A percentile compares a stretch with the other conserved stretches of the same genome.
Conservation (phyloP, 2,797 vertebrate genomes). For the Pterois miles region DNA sequence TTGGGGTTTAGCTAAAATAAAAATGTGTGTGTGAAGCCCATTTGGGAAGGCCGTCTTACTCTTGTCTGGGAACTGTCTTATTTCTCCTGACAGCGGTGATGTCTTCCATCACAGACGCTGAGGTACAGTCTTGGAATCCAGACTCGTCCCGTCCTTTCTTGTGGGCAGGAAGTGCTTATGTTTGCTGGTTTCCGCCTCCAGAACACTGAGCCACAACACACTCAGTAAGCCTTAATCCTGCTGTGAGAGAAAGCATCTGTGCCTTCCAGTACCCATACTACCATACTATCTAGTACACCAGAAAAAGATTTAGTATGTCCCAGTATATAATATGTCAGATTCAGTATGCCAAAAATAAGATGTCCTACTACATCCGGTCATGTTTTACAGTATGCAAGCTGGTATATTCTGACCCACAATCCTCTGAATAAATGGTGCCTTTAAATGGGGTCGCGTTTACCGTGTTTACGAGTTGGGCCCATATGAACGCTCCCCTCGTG, state of each 20-base stretch:
- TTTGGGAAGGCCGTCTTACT: constrained; percentile 11
- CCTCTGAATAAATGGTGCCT: no score
- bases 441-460: no score
- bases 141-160: constrained; percentile 15
- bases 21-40: not conserved
- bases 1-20: not conserved
- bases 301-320: no score
- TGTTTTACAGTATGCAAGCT: no score
- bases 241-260: not conserved
- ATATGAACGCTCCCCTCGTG: no score
- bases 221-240: not conserved
- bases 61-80: constrained; percentile 19
- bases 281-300: no score
- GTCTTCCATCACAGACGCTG: constrained; percentile 16
- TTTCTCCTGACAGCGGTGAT: constrained; percentile 25
- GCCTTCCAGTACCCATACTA: no score
- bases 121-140: constrained; percentile 19
- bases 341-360: no score
- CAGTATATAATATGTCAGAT: no score
- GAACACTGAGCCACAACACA: not conserved
- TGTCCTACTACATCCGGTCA: no score
- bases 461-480: no score
- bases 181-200: constrained; percentile 2
- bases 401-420: no score
- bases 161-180: constrained; percentile 17